Base-by-base conservation (phyloP, 2,113 vertebrate species). In the Semnornis frantzii region DNA sequence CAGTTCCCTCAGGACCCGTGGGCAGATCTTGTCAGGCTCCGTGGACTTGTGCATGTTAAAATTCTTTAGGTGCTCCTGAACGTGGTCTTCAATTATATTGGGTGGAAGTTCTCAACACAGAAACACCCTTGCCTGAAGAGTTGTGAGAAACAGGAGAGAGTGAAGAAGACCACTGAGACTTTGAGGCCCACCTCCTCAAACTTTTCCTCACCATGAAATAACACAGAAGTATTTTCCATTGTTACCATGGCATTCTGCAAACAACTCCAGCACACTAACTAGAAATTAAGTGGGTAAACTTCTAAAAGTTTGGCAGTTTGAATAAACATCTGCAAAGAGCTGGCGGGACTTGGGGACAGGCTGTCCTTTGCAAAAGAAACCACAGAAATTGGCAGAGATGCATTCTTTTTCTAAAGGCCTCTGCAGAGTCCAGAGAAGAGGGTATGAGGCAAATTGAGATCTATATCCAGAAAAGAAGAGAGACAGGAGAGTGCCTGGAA, bases 271-370 rank as follows among this genome's bases (percentile, higher is more conserved):
- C 33, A 63, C 18, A 24, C 64, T 55, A 64, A 69, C 78, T 94
- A 70, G 75, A 93, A 89, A 89, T 90, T 23, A 89, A 91, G 52
- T 68, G 92, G 89, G 72, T 72, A 95, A 96, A 92, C 63, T 71
- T 93, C 64, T 66, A 27, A 23, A 63, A 85, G 71, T 80, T 57
- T 92, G 91, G 92, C 82, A 94, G 92, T 83, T 80, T 74, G 82
- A 92, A 89, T 59, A 93, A 93, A 96, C 1, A 62, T 87, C 94
- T 96, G 89, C 1, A 10, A 89, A 33, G 68, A 82, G 46, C 78
- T 89, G 89, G 34, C 85, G 94, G 69, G 76, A 64, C 75, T 34
- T 74, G 44, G 28, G 75, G 86, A 94, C 92, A 90, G 54, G 8
- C 72, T 92, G 71, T 92, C 60, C 79, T 89, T 81, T 95, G 69